phyloP scores from a whole-genome alignment of 2,797 vertebrate genomes.

The Sternotherus odoratus region DNA sequence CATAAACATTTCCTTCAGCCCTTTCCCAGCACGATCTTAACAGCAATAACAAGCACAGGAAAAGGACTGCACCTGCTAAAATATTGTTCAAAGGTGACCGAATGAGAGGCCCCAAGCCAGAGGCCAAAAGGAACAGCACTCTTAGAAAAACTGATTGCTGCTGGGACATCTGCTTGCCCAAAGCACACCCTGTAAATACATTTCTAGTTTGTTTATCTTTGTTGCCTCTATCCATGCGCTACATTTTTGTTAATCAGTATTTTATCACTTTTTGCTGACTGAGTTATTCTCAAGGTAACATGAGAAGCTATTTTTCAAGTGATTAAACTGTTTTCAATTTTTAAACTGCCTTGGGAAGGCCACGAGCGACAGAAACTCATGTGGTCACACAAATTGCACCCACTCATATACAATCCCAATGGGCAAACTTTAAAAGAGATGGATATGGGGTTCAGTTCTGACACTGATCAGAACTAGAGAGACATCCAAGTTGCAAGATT shows the following conservation, averaged over 20 bases:
- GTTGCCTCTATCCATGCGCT: background rate
- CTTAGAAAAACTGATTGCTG: background rate
- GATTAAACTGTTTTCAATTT: no score
- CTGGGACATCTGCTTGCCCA: background rate
- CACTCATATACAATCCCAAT: no score
- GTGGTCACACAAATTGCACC: background rate
- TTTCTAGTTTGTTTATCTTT: background rate
- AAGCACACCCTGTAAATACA: background rate
- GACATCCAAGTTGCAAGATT: background rate
- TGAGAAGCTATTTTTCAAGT: background rate
- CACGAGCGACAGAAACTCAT: background rate
- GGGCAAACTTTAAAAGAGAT: background rate
- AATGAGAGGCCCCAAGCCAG: background rate
- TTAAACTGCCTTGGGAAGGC: background rate
- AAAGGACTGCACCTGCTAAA: background rate
- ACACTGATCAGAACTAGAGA: background rate
- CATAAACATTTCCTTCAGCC: background rate
- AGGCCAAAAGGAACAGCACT: background rate
- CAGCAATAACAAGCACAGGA: background rate
- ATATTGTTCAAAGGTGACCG: background rate
- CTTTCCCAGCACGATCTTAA: background rate
- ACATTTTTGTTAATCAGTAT: background rate
- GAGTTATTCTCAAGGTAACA: background rate
- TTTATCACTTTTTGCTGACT: background rate
- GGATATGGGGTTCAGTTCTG: background rate